Base-by-base conservation (phyloP, 2,888 invertebrate genomes). In the Drosophila fulvimacula region DNA sequence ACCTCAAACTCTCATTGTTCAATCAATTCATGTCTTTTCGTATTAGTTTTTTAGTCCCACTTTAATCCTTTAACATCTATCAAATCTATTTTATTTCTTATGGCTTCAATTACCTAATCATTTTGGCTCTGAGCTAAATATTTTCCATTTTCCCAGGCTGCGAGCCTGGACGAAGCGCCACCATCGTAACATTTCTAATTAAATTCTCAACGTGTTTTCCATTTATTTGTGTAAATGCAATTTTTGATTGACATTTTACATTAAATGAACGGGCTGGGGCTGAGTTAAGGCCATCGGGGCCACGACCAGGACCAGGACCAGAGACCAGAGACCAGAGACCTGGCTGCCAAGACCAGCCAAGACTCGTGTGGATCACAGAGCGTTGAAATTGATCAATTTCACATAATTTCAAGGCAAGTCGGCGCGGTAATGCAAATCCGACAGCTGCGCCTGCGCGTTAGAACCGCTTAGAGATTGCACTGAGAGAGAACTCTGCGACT, bases 351-450 rank as follows among this genome's bases (percentile, higher is more conserved):
- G 46, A 11, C 19, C 9, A n/a, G 46, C 27, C 46, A 46, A 61
- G 52, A 52, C 34, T 21, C 32, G 49, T 59, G 48, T 49, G 64
- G 60, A 68, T 81, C 69, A 77, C 85, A 77, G 69, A 79, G 86
- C 90, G 91, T 89, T 91, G 91, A 91, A 91, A 90, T 91, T 91
- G 91, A 91, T 91, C 91, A 91, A 91, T 91, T 91, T 91, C 90
- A 90, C 87, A 90, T 89, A 90, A 90, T 89, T 86, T 83, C 79
- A 81, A 76, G 79, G 78, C 73, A 80, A 86, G 82, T 86, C 90
- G 80, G 76, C 77, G 75, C 78, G 73, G 88, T 86, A 86, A 85
- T 85, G 89, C 85, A 85, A 85, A 86, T 86, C 85, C 86, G 85
- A 86, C 85, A 86, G 89, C 80, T 88, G 88, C 89, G 87, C 77